Evolutionary conservation across 2,113 vertebrate genomes (phyloP), one percentile per base, ranked within the genome.

Genomic region (Melanerpes formicivorus): DNA sequence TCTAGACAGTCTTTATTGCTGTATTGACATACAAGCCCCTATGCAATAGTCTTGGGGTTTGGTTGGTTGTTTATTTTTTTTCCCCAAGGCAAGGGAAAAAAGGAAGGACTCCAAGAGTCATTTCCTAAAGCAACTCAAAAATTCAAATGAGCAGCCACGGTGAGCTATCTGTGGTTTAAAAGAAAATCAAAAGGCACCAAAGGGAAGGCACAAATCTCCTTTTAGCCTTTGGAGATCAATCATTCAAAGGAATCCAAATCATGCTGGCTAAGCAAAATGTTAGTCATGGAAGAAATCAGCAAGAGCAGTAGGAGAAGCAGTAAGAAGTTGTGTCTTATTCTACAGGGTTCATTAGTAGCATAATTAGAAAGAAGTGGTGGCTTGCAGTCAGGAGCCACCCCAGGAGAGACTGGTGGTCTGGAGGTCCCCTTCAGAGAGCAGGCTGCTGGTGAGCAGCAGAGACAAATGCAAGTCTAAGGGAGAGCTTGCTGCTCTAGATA

Each of bases 261-360:
- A 1, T 64, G n/a, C 56, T 84, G 25, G 34, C 87, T 93, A 22
- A 50, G 48, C 48, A 80, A 79, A 82, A 69, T 18, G 5, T 63
- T 84, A 82, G n/a, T 92, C 27, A 50, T 23, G 37, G 64, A 81
- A 93, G 30, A 93, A 92, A 95, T 72, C 34, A 56, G 44, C 22
- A 37, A 11, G 3, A 73, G 66, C 1, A 3, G 13, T 32, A 62
- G 69, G 63, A 79, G 59, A 64, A 90, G 30, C 54, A 52, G 44
- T 1, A 1, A 69, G 56, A 73, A 32, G 29, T 18, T 71, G 32
- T 63, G 11, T 3, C 86, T 73, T 90, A 54, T 42, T 87, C 22
- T 81, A 40, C 25, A 65, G 30, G 13, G 56, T 69, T 40, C 14
- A 52, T 26, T 29, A 75, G 12, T 3, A 42, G 19, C 40, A 9